Evolutionary conservation across 2,113 vertebrate genomes (phyloP), one percentile per base, ranked within the genome.

Genomic region (Phaethornis superciliosus): DNA sequence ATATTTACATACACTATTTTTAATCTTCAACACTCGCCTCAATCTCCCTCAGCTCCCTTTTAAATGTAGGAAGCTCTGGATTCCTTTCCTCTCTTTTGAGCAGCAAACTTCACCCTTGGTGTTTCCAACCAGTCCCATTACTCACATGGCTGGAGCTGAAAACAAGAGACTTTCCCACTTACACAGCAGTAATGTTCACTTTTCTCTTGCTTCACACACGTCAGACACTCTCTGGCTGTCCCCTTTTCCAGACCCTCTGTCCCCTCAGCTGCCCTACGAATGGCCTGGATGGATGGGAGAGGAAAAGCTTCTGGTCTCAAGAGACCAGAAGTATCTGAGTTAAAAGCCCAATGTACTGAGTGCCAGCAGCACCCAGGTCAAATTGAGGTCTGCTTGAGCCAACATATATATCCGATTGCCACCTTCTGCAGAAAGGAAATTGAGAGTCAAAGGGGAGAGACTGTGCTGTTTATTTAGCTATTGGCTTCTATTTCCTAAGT

Each of bases 1-100:
- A 91, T 97, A 97, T 96, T 97, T 97, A 97, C 95, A 93, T 95
- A 77, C 94, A 97, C 92, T 81, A 37, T 91, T 95, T 96, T 92
- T 93, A 95, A 93, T 88, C 87, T 85, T 93, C 79, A 93, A 71
- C 63, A 82, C n/a, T 51, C 80, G 33, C 3, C 1, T 8, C 22
- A 4, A 7, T 12, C 17, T 40, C 40, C 40, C 40, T 12, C 40
- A 40, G 40, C 12, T 11, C 2, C 7, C 12, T 78, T 92, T 86
- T 89, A 76, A 79, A 87, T 49, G 49, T 40, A 76, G 78, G 86
- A 93, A 79, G 80, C 79, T 83, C 76, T 88, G 65, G 74, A 82
- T 93, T 84, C 59, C 40, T 89, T 93, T 84, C 65, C 69, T 87
- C 56, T 72, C 46, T 69, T 74, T 58, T 2, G 2, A 87, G 67